A percentile compares a stretch with the other conserved stretches of the same genome.
Evolutionary conservation across 53 echinoderm and acorn worm genomes (phyloP).

Genomic region (Mesocentrotus franciscanus): DNA sequence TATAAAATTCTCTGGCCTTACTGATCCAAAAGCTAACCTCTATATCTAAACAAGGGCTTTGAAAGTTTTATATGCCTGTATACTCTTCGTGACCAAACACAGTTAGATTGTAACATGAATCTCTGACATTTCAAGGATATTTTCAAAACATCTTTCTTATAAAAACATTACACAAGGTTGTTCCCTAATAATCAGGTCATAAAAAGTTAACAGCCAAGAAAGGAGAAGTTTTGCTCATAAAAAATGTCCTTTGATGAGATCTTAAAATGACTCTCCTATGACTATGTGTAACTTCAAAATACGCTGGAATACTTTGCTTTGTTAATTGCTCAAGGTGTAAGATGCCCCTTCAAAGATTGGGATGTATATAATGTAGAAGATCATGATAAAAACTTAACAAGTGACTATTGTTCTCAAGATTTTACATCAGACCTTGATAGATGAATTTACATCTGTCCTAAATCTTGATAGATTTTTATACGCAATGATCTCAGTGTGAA

Average conservation of each 20-base stretch:
- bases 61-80: no score
- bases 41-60: no score
- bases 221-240: neutral
- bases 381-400: neutral
- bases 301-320: neutral
- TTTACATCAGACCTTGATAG: neutral
- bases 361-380: neutral
- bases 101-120: neutral
- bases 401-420: neutral
- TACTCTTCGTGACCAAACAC: neutral
- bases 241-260: neutral
- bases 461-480: neutral
- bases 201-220: neutral
- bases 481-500: neutral
- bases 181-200: neutral
- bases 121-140: neutral
- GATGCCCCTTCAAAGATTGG: neutral
- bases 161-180: neutral
- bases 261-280: neutral
- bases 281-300: neutral
- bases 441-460: neutral
- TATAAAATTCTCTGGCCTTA: no score
- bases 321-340: slow-evolving; percentile 23
- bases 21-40: no score
- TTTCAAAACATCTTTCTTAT: neutral